Conservation (phyloP, 2,797 vertebrate genomes). For the Capromys pilorides region DNA sequence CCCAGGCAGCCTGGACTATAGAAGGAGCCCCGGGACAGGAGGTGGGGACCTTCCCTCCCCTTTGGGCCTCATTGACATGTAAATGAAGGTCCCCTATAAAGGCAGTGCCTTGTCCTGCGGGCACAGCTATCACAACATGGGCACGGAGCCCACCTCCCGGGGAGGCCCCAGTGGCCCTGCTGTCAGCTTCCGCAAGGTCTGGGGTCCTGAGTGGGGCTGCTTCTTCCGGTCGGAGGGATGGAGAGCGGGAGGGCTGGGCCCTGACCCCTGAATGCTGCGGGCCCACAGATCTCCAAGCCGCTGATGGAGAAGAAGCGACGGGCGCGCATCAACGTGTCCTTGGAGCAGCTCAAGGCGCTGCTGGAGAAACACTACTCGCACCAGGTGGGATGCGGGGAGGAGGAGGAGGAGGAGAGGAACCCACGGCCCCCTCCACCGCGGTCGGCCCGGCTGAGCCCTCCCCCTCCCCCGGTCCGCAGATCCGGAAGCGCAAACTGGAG, state of each 20-base stretch:
- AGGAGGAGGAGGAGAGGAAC: rapidly evolving
- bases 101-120: slow-evolving; percentile 45
- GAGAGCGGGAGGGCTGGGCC: neutral
- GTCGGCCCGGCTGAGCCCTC: neutral
- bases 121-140: slow-evolving; percentile 43
- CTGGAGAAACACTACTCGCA: slow-evolving; percentile 91
- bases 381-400: slow-evolving; percentile 84
- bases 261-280: neutral
- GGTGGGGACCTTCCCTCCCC: slow-evolving; percentile 33
- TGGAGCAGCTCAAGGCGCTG: slow-evolving; percentile 91
- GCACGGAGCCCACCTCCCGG: slow-evolving; percentile 28
- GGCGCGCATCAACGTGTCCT: slow-evolving; percentile 92
- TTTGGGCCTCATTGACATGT: slow-evolving; percentile 89
- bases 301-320: slow-evolving; percentile 94
- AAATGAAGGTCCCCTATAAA: slow-evolving; percentile 90
- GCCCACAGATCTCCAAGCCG: slow-evolving; percentile 91
- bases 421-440: rapidly evolving
- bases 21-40: neutral
- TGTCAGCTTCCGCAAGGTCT: slow-evolving; percentile 76
- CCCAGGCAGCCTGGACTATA: neutral
- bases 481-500: slow-evolving; percentile 93
- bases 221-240: neutral
- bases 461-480: slow-evolving; percentile 81
- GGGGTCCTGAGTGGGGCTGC: neutral
- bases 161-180: neutral